These are phyloP conservation scores for Bhutanitis thaidina DNA, from an alignment of 2,888 invertebrate species.

Conservation along the genomic window DNA sequence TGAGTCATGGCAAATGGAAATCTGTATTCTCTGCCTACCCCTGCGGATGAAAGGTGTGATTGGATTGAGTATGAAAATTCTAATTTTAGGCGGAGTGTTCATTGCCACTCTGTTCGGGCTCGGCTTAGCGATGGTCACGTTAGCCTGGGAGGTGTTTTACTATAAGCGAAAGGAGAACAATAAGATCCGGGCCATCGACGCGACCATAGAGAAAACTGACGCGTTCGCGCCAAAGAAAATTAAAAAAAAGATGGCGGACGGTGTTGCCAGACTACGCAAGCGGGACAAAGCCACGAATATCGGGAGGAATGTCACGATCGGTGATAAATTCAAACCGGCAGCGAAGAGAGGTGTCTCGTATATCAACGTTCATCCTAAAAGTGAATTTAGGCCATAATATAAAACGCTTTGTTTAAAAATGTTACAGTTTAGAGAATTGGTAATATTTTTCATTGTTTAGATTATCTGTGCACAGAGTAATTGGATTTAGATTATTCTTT, in stretches of 20 bases:
- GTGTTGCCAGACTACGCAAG: slow-evolving; percentile 35
- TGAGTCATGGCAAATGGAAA: no score
- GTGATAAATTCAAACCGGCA: slow-evolving; percentile 65
- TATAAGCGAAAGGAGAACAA: slow-evolving; percentile 81
- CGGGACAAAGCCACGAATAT: slow-evolving; percentile 30
- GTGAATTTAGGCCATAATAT: slow-evolving; percentile 50
- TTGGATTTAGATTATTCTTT: no score
- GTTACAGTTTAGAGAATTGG: no score
- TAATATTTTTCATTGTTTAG: no score
- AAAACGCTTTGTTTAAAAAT: no score
- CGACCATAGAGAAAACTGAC: slow-evolving; percentile 38
- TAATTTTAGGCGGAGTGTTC: slow-evolving; percentile 88
- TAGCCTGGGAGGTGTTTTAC: slow-evolving; percentile 90
- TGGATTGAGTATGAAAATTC: no score
- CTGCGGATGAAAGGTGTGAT: no score
- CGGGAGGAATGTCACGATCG: slow-evolving; percentile 59
- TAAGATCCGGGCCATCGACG: slow-evolving; percentile 40
- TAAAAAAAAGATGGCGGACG: slow-evolving; percentile 29
- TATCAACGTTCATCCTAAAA: slow-evolving; percentile 64
- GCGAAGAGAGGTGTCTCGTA: slow-evolving; percentile 49
- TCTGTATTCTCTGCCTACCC: no score
- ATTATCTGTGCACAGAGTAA: no score
- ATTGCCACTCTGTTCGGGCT: slow-evolving; percentile 93
- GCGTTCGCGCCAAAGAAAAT: slow-evolving; percentile 35
- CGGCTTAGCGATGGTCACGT: slow-evolving; percentile 89